Percentiles rank a stretch among this genome's conserved stretches.
Conservation (phyloP, 2,888 invertebrate genomes). For the Anthrax anthrax region DNA sequence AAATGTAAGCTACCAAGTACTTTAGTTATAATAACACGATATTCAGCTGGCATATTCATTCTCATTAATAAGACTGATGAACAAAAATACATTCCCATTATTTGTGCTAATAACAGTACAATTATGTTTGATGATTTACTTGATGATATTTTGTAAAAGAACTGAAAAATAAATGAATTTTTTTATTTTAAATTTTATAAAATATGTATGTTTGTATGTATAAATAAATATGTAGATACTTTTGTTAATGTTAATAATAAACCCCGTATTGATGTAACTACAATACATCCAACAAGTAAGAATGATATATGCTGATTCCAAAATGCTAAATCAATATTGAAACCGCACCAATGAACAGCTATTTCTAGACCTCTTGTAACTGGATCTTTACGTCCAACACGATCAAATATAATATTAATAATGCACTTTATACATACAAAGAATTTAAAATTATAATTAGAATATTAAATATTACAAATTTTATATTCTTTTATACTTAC, state of each 20-base stretch:
- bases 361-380: slow-evolving; percentile 94
- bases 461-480: neutral
- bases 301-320: slow-evolving; percentile 99
- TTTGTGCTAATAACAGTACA: slow-evolving; percentile 89
- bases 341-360: slow-evolving; percentile 90
- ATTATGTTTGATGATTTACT: slow-evolving; percentile 98
- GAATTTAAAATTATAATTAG: slow-evolving; percentile 15
- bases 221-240: slow-evolving; percentile 37
- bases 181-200: too few species aligned
- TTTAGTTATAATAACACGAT: slow-evolving; percentile 69
- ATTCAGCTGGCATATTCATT: slow-evolving; percentile 99
- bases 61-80: slow-evolving; percentile 93
- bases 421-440: slow-evolving; percentile 89
- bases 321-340: slow-evolving; percentile 91
- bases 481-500: slow-evolving; percentile 43
- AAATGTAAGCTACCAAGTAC: slow-evolving; percentile 96
- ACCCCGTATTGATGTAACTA: slow-evolving; percentile 93
- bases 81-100: slow-evolving; percentile 99
- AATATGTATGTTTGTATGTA: too few species aligned
- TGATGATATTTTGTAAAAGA: slow-evolving; percentile 98
- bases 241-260: slow-evolving; percentile 92
- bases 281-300: slow-evolving; percentile 91
- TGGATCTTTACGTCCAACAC: slow-evolving; percentile 96
- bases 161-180: slow-evolving; percentile 48
- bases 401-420: slow-evolving; percentile 96